Evolutionary conservation across 1,140 invertebrate genomes (phyloP), one percentile per base, ranked within the genome.

Genomic region (Leptinotarsa lineolata): DNA sequence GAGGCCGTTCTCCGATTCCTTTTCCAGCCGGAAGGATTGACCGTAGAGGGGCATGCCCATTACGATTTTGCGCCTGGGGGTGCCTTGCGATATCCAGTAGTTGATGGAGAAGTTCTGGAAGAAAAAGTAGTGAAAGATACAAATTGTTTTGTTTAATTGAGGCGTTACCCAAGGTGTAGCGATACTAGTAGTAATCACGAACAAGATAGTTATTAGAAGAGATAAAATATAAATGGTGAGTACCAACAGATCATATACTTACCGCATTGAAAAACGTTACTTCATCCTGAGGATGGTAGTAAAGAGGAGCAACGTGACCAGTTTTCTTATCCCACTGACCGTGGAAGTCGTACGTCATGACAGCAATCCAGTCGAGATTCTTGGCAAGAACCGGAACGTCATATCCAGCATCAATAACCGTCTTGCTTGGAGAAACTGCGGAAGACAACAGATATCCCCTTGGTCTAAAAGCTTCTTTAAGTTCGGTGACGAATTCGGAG

Each of bases 41-140:
- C 95, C 95, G 81, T 97, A 97, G n/a, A 95, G 83, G 1, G 94
- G 95, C 88, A 97, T 93, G 67, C 95, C 95, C 90, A 97, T 92
- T 0, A 96, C 89, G 16, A 97, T 87, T 77, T 93, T 96, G 21
- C 91, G 89, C 0, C 90, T 85, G 4, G 92, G 91, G 1, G 93
- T 92, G 21, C 95, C 95, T 79, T 94, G 90, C 3, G 90, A 87
- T 22, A 96, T 93, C 94, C 94, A 96, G 82, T 96, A 95, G 78
- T 95, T 91, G 20, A 97, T 91, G 0, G 94, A 92, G 82, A 90
- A 97, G 81, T 97, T 95, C 88, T 90, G 85, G 72, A 83, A 89
- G 30, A 39, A 0, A 39, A 39, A 39, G 30, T 11, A 39, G 30
- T 39, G 3, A 39, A 2, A 11, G 11, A 39, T 8, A 39, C 30